Base-by-base conservation (phyloP, 2,888 invertebrate species). In the Caenorhabditis becei region DNA sequence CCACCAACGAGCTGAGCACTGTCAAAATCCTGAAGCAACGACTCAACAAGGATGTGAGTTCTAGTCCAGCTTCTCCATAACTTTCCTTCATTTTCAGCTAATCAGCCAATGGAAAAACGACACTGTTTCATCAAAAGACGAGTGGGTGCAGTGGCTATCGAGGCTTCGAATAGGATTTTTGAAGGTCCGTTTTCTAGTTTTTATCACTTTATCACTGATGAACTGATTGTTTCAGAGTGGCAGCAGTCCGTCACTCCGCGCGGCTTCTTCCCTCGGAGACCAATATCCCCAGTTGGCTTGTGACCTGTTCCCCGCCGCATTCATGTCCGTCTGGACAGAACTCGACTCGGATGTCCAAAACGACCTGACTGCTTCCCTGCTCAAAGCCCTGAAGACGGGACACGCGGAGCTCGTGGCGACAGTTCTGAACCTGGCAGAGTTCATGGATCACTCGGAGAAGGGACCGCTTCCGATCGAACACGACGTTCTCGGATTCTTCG, bases 291-390 rank as follows among this genome's bases (percentile, higher is more conserved):
- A 97, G 89, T 93, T 99, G n/a, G 94, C 97, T 14, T 56, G 97
- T 61, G 98, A 99, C 91, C 92, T 99, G 32, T 99, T 99, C 92
- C 98, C 99, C 92, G 97, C 98, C 0, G 97, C 98, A 0, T 99
- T 99, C 92, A 97, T 99, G 10, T 97, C 97, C 0, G 97, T 98
- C 91, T 99, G 99, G 99, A 96, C 97, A 0, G 97, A 98, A 92
- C 92, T 99, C 28, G 95, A 94, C 69, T 94, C 94, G 44, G 93
- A 94, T 0, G 94, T 95, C 74, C 96, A 96, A 83, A 94, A 94
- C 49, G 96, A 97, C 89, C 93, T 99, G 1, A 95, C 97, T 10
- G 94, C 94, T 66, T 96, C 95, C 35, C 92, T 99, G 51, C 71
- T 81, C 2, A 63, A 96, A 91, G 98, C 98, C 0, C 92, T 99